Conservation (phyloP, 2,888 invertebrate genomes). For the Leucozona laternaria region DNA sequence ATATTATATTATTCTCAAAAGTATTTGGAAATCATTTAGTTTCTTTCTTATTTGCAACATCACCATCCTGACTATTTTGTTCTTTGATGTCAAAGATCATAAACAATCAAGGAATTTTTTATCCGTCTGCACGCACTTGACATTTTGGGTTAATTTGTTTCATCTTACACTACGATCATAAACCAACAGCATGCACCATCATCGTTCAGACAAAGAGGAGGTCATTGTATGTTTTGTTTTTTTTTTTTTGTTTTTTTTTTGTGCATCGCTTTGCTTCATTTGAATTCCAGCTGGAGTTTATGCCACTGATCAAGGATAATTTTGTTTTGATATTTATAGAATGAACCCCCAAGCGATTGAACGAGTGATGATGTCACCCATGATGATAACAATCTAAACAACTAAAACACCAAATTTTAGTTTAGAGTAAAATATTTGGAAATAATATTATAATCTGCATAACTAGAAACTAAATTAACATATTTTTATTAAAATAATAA, state of each 20-base stretch:
- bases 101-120: background rate
- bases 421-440: conserved; percentile 16
- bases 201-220: conserved; percentile 41
- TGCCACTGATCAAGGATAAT: conserved; percentile 20
- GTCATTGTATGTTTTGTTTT: conserved; percentile 35
- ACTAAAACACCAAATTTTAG: conserved; percentile 63
- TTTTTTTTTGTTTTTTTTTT: background rate
- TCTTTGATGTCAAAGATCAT: conserved; percentile 6
- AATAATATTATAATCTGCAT: conserved; percentile 8
- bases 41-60: background rate
- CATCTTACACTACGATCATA: conserved; percentile 14
- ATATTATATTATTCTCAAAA: too few relatives aligned
- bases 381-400: conserved; percentile 42
- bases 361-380: conserved; percentile 65
- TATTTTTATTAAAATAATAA: conserved; percentile 7
- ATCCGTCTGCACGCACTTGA: conserved; percentile 44
- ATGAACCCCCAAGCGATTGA: conserved; percentile 64
- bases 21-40: too few relatives aligned
- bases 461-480: conserved; percentile 34
- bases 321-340: conserved; percentile 64
- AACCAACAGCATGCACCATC: conserved; percentile 41
- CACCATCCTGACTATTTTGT: background rate
- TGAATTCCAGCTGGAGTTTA: conserved; percentile 36
- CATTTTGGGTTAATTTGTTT: conserved; percentile 12
- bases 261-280: conserved; percentile 54